Conservation (phyloP, 2,113 vertebrate species). For the Phylloscopus trochiloides region DNA sequence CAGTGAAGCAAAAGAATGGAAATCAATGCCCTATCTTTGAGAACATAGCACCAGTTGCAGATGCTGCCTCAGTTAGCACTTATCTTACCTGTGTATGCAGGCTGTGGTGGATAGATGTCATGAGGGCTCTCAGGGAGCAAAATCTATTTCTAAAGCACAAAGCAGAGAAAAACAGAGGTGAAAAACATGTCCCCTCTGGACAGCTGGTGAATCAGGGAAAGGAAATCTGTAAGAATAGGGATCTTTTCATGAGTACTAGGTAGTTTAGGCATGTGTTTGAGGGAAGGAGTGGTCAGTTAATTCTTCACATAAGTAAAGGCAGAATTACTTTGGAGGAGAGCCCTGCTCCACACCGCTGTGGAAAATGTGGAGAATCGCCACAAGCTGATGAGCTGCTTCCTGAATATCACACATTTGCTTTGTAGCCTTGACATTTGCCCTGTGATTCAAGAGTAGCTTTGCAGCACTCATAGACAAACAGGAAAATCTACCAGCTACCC, state of each 20-base stretch:
- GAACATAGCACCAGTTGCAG: not conserved
- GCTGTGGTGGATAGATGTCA: not conserved
- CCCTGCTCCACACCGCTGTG: not conserved
- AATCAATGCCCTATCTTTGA: not conserved
- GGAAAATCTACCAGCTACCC: not conserved
- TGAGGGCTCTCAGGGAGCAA: not conserved
- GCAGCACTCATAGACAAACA: not conserved
- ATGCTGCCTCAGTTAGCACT: not conserved
- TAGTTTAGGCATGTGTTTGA: not conserved
- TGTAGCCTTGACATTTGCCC: accelerated
- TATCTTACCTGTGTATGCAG: not conserved
- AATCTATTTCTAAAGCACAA: not conserved
- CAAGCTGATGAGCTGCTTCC: not conserved
- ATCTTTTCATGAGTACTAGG: not conserved
- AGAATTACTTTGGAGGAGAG: not conserved
- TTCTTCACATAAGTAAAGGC: not conserved
- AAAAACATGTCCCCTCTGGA: not conserved
- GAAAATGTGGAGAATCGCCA: not conserved
- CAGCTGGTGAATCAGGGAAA: not conserved
- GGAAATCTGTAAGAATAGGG: not conserved
- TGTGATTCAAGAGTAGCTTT: not conserved
- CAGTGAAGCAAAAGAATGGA: not conserved
- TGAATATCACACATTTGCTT: not conserved
- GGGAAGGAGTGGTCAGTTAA: not conserved
- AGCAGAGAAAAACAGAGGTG: not conserved